Conservation (phyloP, 2,888 invertebrate species). For the Cosmorhoe ocellata region DNA sequence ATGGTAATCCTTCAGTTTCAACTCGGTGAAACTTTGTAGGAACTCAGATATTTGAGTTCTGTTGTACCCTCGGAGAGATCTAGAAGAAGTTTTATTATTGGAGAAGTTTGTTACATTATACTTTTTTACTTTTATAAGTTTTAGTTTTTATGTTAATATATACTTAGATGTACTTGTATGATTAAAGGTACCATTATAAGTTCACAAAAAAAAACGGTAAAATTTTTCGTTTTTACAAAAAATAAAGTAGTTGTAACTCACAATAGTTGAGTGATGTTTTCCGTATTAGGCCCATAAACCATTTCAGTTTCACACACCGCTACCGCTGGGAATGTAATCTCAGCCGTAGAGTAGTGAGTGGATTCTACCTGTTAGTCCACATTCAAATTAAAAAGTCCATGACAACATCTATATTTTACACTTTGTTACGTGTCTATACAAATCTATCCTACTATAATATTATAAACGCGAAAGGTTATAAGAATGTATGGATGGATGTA, state of each 20-base stretch:
- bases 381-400: too few species aligned
- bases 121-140: too few species aligned
- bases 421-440: too few species aligned
- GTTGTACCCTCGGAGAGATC: constrained; percentile 55
- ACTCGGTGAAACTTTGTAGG: constrained; percentile 51
- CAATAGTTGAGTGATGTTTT: constrained; percentile 58
- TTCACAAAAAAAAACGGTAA: too few species aligned
- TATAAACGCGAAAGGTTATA: too few species aligned
- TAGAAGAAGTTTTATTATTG: constrained; percentile 27
- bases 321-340: constrained; percentile 63
- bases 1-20: constrained; percentile 41
- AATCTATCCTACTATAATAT: too few species aligned
- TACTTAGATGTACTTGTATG: too few species aligned
- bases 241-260: constrained; percentile 47
- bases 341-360: constrained; percentile 58
- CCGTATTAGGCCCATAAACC: constrained; percentile 55
- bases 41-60: constrained; percentile 50
- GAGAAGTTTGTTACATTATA: constrained; percentile 1
- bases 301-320: constrained; percentile 54
- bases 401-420: too few species aligned
- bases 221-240: too few species aligned
- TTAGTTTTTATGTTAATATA: too few species aligned
- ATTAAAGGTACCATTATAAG: too few species aligned
- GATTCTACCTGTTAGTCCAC: constrained; percentile 67
- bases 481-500: too few species aligned